These are phyloP conservation scores for Arbacia lixula DNA, from an alignment of 53 echinoderm and acorn worm genomes.

Conservation along the genomic window DNA sequence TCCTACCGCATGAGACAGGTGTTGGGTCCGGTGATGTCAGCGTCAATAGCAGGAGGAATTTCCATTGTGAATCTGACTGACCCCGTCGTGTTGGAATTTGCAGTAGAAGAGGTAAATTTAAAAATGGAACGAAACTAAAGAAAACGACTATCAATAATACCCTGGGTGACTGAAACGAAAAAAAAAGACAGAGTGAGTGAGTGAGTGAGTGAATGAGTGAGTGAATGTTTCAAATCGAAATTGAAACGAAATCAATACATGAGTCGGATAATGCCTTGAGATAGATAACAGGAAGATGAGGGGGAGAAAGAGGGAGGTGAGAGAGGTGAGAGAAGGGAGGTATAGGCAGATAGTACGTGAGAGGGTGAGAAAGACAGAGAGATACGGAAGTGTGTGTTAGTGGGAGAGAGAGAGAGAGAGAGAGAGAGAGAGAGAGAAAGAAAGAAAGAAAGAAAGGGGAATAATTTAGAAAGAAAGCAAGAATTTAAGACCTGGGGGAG, in stretches of 20 bases:
- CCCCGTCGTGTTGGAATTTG: slow-evolving; percentile 62
- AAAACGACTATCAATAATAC: not conserved
- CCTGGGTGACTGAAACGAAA: not conserved
- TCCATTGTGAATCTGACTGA: slow-evolving; percentile 51
- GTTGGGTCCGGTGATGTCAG: slow-evolving; percentile 56
- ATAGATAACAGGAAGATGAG: no score
- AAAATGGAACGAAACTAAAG: not conserved
- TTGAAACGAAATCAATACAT: no score
- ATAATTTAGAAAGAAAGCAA: no score
- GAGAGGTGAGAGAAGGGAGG: not conserved
- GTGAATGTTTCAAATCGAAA: not conserved
- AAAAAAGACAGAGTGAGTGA: not conserved
- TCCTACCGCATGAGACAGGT: not conserved
- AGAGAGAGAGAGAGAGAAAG: not conserved
- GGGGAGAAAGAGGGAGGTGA: not conserved
- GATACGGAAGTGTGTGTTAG: no score
- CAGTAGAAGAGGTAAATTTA: not conserved
- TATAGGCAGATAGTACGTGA: not conserved
- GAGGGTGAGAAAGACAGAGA: not conserved
- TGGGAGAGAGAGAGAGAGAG: not conserved
- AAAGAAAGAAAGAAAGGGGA: not conserved
- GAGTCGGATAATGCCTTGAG: no score
- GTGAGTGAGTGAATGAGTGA: not conserved
- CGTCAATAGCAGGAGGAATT: slow-evolving; percentile 32
- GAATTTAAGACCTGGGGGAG: no score